Conservation (phyloP, 2,888 invertebrate genomes). For the Antitype chi region DNA sequence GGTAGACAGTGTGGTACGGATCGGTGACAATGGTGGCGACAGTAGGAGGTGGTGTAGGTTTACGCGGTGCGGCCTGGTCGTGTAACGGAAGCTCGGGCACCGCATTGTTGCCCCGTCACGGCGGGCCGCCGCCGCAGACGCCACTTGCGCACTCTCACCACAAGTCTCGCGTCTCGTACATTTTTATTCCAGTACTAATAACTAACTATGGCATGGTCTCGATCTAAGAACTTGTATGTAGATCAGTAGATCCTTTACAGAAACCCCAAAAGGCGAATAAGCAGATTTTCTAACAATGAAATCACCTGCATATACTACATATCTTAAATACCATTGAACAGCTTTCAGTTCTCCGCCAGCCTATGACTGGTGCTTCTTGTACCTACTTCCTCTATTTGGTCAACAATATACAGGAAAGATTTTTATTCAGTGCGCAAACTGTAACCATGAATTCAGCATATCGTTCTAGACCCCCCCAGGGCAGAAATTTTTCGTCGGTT, state of each 20-base stretch:
- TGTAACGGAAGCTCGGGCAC: constrained; percentile 77
- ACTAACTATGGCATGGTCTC: background rate
- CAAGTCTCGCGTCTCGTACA: constrained; percentile 44
- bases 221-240: background rate
- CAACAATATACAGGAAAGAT: too few relatives aligned
- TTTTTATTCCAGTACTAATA: constrained; percentile 15
- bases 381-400: background rate
- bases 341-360: background rate
- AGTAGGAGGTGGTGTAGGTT: constrained; percentile 76
- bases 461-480: too few relatives aligned
- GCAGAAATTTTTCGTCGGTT: too few relatives aligned
- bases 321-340: background rate
- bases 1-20: constrained; percentile 53
- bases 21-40: constrained; percentile 69
- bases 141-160: constrained; percentile 65
- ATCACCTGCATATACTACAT: background rate
- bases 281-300: background rate
- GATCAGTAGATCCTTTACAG: too few relatives aligned
- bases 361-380: background rate
- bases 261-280: background rate
- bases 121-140: constrained; percentile 63
- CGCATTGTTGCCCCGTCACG: constrained; percentile 76
- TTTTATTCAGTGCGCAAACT: too few relatives aligned
- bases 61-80: constrained; percentile 68
- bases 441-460: too few relatives aligned